Evolutionary conservation across 2,888 invertebrate species (phyloP), one percentile per base, ranked within the genome.

Genomic region (Tridacna gigas): DNA sequence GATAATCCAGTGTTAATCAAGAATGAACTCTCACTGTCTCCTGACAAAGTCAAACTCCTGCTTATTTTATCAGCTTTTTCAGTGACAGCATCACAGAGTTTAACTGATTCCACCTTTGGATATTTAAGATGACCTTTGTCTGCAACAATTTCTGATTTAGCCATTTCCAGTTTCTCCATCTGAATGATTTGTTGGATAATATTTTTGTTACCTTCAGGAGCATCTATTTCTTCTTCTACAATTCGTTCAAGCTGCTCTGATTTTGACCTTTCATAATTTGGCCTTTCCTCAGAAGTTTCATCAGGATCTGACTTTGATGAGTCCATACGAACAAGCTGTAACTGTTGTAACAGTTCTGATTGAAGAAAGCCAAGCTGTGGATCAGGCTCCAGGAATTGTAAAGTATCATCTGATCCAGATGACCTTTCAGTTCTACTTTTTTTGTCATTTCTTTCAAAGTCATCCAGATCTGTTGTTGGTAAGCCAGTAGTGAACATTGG

Each of bases 1-100:
- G 82, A 82, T 67, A 83, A 61, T n/a, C 80, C 82, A 65, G 82
- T 77, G 65, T 86, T 86, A n/a, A 86, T 79, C 22, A 86, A 67
- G 15, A 86, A 66, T 9, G 75, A 75, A 47, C 77, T 67, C 65
- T 85, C 82, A 82, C 79, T 80, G 51, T 80, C 82, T 45, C 79
- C 37, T 22, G 82, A 51, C 25, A 26, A 26, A 25, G 51, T 71
- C 71, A 71, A 71, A 51, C 47, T 20, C 11, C 18, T 12, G 22
- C 22, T n/a, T 15, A 18, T 48, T 51, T 25, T 7, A 71, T 71
- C 47, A n/a, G 71, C 20, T 51, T 22, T 26, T 51, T 71, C 51
- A n/a, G 51, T 48, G 5, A 71, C 71, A 15, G 71, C 51, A 71
- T 71, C 71, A 71, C 71, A 71, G 18, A 71, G n/a, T 71, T 51